A percentile compares a stretch with the other conserved stretches of the same genome.
These are phyloP conservation scores for Rhinoptilus africanus DNA, from an alignment of 2,113 vertebrate genomes.

Conservation along the genomic window DNA sequence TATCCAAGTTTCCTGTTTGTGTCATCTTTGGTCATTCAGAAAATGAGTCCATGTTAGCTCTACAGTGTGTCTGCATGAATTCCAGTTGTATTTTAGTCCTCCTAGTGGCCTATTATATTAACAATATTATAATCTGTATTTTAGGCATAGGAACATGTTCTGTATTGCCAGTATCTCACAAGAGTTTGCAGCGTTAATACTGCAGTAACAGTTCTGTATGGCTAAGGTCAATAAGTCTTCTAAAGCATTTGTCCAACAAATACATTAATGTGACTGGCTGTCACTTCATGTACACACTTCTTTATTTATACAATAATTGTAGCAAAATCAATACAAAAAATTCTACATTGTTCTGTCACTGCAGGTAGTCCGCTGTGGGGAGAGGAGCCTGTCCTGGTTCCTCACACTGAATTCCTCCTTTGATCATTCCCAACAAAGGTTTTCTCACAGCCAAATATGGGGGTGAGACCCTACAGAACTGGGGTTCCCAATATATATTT, in stretches of 20 bases:
- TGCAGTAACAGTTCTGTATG: background rate
- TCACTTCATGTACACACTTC: background rate
- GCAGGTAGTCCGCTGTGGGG: background rate
- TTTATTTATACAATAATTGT: background rate
- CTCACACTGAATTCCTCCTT: background rate
- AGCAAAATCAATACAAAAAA: background rate
- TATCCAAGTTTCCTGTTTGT: background rate
- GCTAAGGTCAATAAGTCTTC: background rate
- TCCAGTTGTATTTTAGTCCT: constrained; percentile 68
- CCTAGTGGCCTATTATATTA: constrained; percentile 54
- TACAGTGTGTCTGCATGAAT: background rate
- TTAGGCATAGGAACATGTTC: background rate
- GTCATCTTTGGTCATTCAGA: background rate
- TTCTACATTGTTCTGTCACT: background rate
- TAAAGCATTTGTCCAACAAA: background rate
- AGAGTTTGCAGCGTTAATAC: background rate
- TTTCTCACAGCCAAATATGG: background rate
- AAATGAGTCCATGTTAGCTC: background rate
- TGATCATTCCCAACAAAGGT: background rate
- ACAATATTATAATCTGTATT: background rate
- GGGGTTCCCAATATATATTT: background rate
- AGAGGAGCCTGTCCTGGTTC: background rate
- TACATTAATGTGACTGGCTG: background rate
- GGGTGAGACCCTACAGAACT: background rate
- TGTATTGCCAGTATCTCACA: background rate